A percentile compares a stretch with the other conserved stretches of the same genome.
These are phyloP conservation scores for Leptura quadrifasciata DNA, from an alignment of 2,888 invertebrate genomes.

Conservation along the genomic window DNA sequence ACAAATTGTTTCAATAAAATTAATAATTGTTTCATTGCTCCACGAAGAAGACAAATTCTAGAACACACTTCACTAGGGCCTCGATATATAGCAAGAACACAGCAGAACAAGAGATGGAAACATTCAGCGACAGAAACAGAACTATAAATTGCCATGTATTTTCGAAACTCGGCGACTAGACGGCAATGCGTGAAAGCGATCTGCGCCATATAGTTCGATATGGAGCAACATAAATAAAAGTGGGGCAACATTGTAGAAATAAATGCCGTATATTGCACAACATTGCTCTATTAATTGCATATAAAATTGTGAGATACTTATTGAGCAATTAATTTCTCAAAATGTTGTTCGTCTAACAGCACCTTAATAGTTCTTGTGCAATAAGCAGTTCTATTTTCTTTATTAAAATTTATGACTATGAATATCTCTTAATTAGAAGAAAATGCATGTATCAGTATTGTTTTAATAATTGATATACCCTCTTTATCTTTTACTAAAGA, in stretches of 20 bases:
- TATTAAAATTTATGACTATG: no score
- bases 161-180: no score
- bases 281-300: not conserved
- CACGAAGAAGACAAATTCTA: not conserved
- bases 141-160: no score
- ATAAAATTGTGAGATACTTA: not conserved
- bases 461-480: no score
- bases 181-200: no score
- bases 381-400: no score
- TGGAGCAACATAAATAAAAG: not conserved
- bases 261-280: not conserved
- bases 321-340: conserved; percentile 1
- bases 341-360: not conserved
- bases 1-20: not conserved
- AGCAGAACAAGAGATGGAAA: not conserved
- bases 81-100: not conserved
- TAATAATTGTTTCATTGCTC: conserved; percentile 5
- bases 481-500: no score
- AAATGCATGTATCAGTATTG: no score
- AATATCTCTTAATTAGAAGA: no score
- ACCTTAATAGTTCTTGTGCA: no score
- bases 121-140: not conserved
- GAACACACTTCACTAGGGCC: no score
- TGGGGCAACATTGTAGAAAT: not conserved
- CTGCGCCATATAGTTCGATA: not conserved